Conservation (phyloP, 2,888 invertebrate genomes). For the Epinotia bilunana region DNA sequence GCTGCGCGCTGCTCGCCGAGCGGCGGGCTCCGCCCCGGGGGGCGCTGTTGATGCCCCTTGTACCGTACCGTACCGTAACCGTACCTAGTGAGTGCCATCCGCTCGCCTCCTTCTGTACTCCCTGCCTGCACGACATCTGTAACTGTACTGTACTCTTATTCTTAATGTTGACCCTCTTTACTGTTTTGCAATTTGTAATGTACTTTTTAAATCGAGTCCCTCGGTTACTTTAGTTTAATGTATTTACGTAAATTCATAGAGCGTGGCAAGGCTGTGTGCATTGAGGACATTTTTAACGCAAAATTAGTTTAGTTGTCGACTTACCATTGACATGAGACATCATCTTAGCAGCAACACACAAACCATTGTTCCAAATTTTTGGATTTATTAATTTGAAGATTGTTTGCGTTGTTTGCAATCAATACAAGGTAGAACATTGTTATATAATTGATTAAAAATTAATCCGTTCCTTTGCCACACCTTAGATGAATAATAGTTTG, state of each 20-base stretch:
- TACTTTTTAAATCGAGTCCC: constrained; percentile 79
- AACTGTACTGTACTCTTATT: constrained; percentile 74
- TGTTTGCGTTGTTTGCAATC: constrained; percentile 72
- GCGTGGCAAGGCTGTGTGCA: constrained; percentile 90
- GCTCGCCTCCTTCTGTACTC: constrained; percentile 66
- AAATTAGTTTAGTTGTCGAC: constrained; percentile 81
- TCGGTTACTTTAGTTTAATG: constrained; percentile 83
- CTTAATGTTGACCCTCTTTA: constrained; percentile 80
- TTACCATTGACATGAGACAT: constrained; percentile 77
- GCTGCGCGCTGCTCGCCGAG: constrained; percentile 50
- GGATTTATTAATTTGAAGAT: constrained; percentile 69
- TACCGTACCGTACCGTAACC: constrained; percentile 53
- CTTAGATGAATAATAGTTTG: constrained; percentile 81
- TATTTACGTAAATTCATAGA: constrained; percentile 83
- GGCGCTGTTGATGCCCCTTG: constrained; percentile 53
- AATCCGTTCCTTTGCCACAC: constrained; percentile 84
- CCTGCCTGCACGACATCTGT: constrained; percentile 80
- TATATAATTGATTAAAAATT: constrained; percentile 72
- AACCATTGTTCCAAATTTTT: constrained; percentile 73
- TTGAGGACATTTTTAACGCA: constrained; percentile 85
- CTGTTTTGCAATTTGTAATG: constrained; percentile 81
- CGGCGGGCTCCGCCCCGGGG: constrained; percentile 49
- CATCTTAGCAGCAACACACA: constrained; percentile 79
- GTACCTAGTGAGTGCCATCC: constrained; percentile 63
- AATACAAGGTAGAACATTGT: constrained; percentile 74